Percentiles rank a stretch among this genome's conserved stretches.
phyloP scores from a whole-genome alignment of 2,113 vertebrate species.

The Meleagris gallopavo region DNA sequence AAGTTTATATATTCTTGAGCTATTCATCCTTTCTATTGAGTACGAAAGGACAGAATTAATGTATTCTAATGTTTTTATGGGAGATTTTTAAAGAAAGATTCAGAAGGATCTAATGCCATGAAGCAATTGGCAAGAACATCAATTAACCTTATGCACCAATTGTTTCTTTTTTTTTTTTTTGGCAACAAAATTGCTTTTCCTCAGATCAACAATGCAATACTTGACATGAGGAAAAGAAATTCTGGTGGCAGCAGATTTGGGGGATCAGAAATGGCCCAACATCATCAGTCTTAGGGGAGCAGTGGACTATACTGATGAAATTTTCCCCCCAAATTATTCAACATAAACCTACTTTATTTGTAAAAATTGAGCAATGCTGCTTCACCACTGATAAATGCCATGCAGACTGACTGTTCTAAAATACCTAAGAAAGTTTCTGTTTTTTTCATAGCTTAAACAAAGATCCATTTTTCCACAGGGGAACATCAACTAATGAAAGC shows the following conservation, averaged over 20 bases:
- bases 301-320: neutral
- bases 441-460: neutral
- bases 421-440: neutral
- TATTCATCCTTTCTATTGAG: neutral
- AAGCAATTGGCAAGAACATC: slow-evolving; percentile 53
- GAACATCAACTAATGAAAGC: neutral
- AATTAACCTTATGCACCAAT: slow-evolving; percentile 45
- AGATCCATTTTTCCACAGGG: neutral
- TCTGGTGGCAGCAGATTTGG: slow-evolving; percentile 19
- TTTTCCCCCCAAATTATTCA: neutral
- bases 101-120: slow-evolving; percentile 11
- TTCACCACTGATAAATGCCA: neutral
- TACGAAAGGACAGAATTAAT: neutral
- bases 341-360: neutral
- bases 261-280: neutral
- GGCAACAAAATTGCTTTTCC: slow-evolving; percentile 35
- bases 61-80: neutral
- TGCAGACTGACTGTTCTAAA: neutral
- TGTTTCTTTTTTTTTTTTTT: slow-evolving; percentile 57
- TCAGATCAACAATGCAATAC: slow-evolving; percentile 31
- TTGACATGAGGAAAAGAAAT: slow-evolving; percentile 35
- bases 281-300: slow-evolving; percentile 9
- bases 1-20: neutral
- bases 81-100: slow-evolving; percentile 34
- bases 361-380: neutral